These are phyloP conservation scores for Coleophora deauratella DNA, from an alignment of 2,888 invertebrate species.

Conservation along the genomic window DNA sequence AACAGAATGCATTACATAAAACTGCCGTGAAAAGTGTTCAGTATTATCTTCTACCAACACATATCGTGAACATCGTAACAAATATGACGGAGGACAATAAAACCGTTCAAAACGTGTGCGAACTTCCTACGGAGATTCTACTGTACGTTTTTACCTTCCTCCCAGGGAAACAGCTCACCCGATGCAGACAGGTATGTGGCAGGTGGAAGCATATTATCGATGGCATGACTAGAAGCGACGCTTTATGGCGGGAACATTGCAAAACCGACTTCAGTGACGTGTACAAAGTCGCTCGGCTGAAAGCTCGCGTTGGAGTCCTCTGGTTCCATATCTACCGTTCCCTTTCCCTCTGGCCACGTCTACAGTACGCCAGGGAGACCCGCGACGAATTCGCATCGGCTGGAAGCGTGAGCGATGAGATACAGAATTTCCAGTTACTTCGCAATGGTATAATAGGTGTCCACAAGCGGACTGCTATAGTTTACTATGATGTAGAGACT, in stretches of 20 bases:
- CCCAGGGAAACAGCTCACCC: conserved; percentile 32
- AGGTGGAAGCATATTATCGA: conserved; percentile 48
- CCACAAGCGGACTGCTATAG: conserved; percentile 33
- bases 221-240: conserved; percentile 25
- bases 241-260: conserved; percentile 39
- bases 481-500: conserved; percentile 41
- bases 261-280: conserved; percentile 29
- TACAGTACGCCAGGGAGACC: conserved; percentile 29
- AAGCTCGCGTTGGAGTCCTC: conserved; percentile 22
- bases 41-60: neutral
- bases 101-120: conserved; percentile 6
- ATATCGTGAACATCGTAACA: neutral
- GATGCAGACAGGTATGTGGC: conserved; percentile 39
- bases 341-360: conserved; percentile 39
- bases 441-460: conserved; percentile 38
- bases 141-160: conserved; percentile 37
- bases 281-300: conserved; percentile 28
- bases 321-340: conserved; percentile 51
- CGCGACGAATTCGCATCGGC: conserved; percentile 47
- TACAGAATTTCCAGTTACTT: conserved; percentile 34
- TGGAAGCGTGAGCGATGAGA: conserved; percentile 31
- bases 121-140: conserved; percentile 43
- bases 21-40: neutral
- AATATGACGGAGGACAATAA: conserved; percentile 5
- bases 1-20: conserved; percentile 5